Conservation (phyloP, 2,888 invertebrate species). For the Troilus luridus region DNA sequence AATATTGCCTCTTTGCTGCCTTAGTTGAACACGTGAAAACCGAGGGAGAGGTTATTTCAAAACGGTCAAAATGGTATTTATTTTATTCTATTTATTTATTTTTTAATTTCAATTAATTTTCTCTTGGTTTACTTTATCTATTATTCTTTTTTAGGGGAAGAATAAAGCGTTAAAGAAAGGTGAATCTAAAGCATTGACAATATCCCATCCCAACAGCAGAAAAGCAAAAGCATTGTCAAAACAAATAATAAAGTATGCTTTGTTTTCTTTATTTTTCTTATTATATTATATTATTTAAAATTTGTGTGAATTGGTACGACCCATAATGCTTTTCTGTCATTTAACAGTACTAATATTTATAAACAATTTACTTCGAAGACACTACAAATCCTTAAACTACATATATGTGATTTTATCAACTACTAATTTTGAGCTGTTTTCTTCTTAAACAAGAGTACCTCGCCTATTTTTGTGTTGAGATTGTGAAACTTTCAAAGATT, state of each 20-base stretch:
- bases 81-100: not conserved
- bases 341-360: not conserved
- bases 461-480: too few species aligned
- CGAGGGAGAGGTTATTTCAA: not conserved
- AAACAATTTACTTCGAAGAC: not conserved
- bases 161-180: constrained; percentile 65
- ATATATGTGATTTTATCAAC: too few species aligned
- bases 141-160: constrained; percentile 64
- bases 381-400: not conserved
- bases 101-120: not conserved
- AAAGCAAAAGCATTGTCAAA: constrained; percentile 82
- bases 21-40: not conserved
- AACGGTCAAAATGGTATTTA: not conserved
- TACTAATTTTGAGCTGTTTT: too few species aligned
- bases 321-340: not conserved
- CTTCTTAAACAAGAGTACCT: too few species aligned
- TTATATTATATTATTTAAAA: not conserved
- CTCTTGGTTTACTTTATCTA: not conserved
- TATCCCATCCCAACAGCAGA: constrained; percentile 85
- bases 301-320: constrained; percentile 1
- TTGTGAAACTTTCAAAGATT: too few species aligned
- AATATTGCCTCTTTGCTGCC: not conserved
- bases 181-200: constrained; percentile 67
- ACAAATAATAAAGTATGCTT: constrained; percentile 75
- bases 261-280: not conserved